A percentile compares a stretch with the other conserved stretches of the same genome.
Evolutionary conservation across 2,797 vertebrate species (phyloP).

Genomic region (Gymnocypris eckloni): DNA sequence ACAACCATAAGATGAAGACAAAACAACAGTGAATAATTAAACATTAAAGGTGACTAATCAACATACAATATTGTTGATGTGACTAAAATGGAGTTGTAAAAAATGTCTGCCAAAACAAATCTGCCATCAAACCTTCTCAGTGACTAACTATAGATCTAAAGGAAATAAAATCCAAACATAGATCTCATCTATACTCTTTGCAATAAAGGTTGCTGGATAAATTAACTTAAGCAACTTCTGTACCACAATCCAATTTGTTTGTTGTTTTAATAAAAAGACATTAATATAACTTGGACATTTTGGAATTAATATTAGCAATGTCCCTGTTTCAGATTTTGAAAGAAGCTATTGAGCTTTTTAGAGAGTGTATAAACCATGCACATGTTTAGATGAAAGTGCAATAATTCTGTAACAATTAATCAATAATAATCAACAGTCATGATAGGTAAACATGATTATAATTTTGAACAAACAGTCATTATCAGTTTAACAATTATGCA

Average conservation of each 20-base stretch:
- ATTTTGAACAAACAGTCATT: not conserved
- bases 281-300: not conserved
- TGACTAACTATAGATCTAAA: too few relatives aligned
- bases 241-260: not conserved
- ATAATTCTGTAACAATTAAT: not conserved
- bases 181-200: too few relatives aligned
- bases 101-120: not conserved
- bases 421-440: not conserved
- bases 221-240: too few relatives aligned
- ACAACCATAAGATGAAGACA: too few relatives aligned
- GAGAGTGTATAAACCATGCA: not conserved
- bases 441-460: not conserved
- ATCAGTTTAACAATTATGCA: not conserved
- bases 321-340: not conserved
- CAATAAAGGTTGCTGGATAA: too few relatives aligned
- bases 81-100: not conserved
- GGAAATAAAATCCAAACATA: too few relatives aligned
- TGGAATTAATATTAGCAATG: not conserved
- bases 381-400: not conserved
- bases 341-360: not conserved
- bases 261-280: not conserved
- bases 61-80: too few relatives aligned
- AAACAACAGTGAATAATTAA: not conserved
- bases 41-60: not conserved
- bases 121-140: too few relatives aligned